phyloP scores from a whole-genome alignment of 2,113 vertebrate species.

The Albula goreensis region DNA sequence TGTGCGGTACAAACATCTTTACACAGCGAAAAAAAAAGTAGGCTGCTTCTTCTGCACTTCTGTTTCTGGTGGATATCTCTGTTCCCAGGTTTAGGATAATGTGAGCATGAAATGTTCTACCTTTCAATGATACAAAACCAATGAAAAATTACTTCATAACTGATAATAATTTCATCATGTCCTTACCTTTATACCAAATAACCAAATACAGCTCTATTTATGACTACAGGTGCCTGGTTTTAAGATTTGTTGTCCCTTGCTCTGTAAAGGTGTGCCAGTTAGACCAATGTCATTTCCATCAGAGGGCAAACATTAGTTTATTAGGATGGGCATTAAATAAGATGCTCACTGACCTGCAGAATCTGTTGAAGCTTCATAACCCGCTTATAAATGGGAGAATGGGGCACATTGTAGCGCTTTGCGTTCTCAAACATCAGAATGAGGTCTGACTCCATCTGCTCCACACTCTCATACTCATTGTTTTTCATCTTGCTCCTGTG shows the following conservation, averaged over 20 bases:
- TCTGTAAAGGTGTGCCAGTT: too few relatives aligned
- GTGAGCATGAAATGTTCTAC: neutral
- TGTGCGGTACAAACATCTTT: neutral
- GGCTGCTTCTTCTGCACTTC: too few relatives aligned
- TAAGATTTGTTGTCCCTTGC: neutral
- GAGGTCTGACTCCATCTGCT: constrained; percentile 89
- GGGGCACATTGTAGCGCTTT: constrained; percentile 94
- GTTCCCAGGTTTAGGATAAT: too few relatives aligned
- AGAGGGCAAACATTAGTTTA: neutral
- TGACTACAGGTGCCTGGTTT: neutral
- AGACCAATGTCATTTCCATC: neutral
- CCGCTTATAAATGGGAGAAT: constrained; percentile 95
- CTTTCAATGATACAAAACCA: neutral
- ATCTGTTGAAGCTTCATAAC: constrained; percentile 94
- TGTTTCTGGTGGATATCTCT: too few relatives aligned
- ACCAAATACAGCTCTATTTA: neutral
- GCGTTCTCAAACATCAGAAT: constrained; percentile 97
- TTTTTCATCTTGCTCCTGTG: constrained; percentile 92
- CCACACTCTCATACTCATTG: constrained; percentile 91
- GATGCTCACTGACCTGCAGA: constrained; percentile 80
- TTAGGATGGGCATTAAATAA: neutral
- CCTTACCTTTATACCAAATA: neutral
- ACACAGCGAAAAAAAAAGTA: too few relatives aligned
- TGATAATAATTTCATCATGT: neutral
- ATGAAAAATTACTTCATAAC: neutral